phyloP scores from a whole-genome alignment of 1,140 invertebrate genomes.

The Brachionus calyciflorus region DNA sequence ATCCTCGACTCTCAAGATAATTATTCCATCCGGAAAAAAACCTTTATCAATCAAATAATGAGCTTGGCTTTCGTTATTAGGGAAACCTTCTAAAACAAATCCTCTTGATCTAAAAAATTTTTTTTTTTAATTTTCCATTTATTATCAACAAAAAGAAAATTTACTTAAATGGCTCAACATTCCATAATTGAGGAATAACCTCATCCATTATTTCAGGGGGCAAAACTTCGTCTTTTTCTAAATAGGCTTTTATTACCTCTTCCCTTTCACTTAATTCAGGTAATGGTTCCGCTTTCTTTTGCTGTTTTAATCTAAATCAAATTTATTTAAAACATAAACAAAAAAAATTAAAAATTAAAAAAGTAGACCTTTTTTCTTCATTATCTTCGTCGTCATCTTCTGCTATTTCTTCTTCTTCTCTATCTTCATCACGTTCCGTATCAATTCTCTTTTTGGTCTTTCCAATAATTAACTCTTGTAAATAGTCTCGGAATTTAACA shows the following conservation, averaged over 20 bases:
- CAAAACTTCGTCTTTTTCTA: conserved; percentile 54
- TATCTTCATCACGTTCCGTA: conserved; percentile 56
- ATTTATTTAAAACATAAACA: conserved; percentile 19
- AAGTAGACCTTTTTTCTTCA: conserved; percentile 31
- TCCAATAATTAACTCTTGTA: conserved; percentile 60
- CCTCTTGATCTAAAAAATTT: conserved; percentile 51
- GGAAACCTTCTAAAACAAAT: conserved; percentile 61
- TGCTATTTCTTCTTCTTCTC: conserved; percentile 51
- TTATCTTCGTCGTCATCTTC: conserved; percentile 42
- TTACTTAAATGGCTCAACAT: conserved; percentile 59
- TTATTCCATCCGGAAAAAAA: conserved; percentile 57
- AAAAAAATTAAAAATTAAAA: neutral
- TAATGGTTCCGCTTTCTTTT: conserved; percentile 51
- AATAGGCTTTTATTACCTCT: conserved; percentile 58
- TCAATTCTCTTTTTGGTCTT: conserved; percentile 60
- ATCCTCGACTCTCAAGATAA: conserved; percentile 55
- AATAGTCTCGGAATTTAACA: conserved; percentile 58
- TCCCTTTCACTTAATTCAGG: conserved; percentile 59
- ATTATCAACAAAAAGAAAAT: neutral
- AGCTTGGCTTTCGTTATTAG: conserved; percentile 56
- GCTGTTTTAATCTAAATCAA: neutral
- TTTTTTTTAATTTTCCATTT: too few species aligned
- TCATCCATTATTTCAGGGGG: conserved; percentile 56
- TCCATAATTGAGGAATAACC: conserved; percentile 57
- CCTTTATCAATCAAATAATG: conserved; percentile 56